Conservation (phyloP, 2,888 invertebrate species). For the Caenorhabditis zanzibari region DNA sequence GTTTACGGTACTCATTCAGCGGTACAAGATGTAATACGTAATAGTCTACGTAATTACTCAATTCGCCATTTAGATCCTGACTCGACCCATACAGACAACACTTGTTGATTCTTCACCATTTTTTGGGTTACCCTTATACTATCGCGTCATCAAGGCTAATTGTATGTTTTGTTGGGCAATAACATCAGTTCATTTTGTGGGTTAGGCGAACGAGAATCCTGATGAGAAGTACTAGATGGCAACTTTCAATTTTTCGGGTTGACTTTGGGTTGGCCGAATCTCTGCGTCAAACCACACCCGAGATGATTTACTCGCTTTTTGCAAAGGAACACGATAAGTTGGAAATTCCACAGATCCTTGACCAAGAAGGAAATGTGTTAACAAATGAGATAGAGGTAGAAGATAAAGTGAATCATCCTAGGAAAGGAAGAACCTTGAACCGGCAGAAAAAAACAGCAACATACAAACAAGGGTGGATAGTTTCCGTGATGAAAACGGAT, state of each 20-base stretch:
- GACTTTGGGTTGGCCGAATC: conserved; percentile 15
- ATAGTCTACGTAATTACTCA: conserved; percentile 18
- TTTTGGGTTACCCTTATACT: conserved; percentile 36
- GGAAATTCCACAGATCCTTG: neutral
- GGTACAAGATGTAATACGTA: conserved; percentile 16
- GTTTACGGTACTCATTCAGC: neutral
- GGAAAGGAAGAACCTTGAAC: conserved; percentile 59
- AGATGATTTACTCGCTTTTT: conserved; percentile 9
- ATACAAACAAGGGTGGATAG: conserved; percentile 59
- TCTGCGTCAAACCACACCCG: conserved; percentile 17
- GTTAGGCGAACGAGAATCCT: conserved; percentile 32
- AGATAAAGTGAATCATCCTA: conserved; percentile 36
- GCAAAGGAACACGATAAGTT: neutral
- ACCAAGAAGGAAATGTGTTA: conserved; percentile 2
- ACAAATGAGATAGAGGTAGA: conserved; percentile 3
- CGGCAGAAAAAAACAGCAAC: conserved; percentile 33
- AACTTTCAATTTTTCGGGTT: conserved; percentile 32
- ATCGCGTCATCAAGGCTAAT: conserved; percentile 59
- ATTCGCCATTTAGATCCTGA: conserved; percentile 50
- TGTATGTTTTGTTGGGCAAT: conserved; percentile 50
- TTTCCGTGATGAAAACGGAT: conserved; percentile 40
- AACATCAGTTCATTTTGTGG: conserved; percentile 43
- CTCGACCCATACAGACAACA: conserved; percentile 15
- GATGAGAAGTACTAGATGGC: conserved; percentile 15
- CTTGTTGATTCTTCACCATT: conserved; percentile 41